Evolutionary conservation across 2,888 invertebrate species (phyloP), one percentile per base, ranked within the genome.

Genomic region (Auanema freiburgensis): DNA sequence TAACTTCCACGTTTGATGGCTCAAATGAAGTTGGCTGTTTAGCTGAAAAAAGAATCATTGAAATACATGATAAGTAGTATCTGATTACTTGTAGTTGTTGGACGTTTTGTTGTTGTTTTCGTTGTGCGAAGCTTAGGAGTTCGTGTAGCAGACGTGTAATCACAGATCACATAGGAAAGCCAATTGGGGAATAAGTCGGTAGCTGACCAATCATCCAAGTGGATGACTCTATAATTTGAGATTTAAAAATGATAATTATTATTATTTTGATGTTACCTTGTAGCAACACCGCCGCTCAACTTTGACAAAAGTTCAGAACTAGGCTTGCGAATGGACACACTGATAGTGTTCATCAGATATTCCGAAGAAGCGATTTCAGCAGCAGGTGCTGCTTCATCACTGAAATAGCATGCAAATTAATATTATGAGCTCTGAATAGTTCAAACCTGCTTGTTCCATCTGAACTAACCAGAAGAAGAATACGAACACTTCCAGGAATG

Each of bases 391-490:
- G 71, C 70, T n/a, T 76, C 68, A 56, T 74, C 76, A 49, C 74
- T 71, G 25, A 49, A 46, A 44, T 53, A 52, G 8, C 4, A 2
- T 52, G 12, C 5, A 16, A 52, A 52, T n/a, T 52, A n/a, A n/a
- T n/a, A n/a, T n/a, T n/a, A n/a, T n/a, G n/a, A n/a, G n/a, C n/a
- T n/a, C n/a, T n/a, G n/a, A n/a, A n/a, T n/a, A n/a, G n/a, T n/a
- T n/a, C n/a, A n/a, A n/a, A 71, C 72, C 76, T 77, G 62, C 75
- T 73, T 23, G 78, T 76, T 53, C 77, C 78, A 59, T 80, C 78
- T 3, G 77, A 69, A 59, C 77, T 76, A 53, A 80, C 69, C 23
- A 80, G 59, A 1, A 80, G 44, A 49, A 79, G 65, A 14, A 80
- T 57, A 33, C 73, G 67, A 16, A 72, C 61, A 2, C 72, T 75